phyloP scores from a whole-genome alignment of 1,140 invertebrate genomes.

The Drosophila mojavensis region DNA sequence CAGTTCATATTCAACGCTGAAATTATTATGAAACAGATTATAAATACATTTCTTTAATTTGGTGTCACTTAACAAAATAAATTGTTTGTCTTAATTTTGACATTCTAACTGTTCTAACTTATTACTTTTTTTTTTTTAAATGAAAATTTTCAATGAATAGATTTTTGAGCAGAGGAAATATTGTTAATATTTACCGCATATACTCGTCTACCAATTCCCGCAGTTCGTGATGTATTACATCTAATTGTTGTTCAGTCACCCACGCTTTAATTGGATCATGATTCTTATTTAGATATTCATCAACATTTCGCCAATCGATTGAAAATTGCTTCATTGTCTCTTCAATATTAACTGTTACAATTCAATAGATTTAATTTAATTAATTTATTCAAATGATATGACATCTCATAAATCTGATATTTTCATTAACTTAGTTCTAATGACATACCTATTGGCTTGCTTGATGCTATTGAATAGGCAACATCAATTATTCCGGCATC shows the following conservation, averaged over 20 bases:
- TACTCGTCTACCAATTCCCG: conserved; percentile 85
- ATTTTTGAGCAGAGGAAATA: too few species aligned
- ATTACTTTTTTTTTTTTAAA: too few species aligned
- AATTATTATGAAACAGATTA: background rate
- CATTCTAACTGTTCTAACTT: too few species aligned
- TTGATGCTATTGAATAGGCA: conserved; percentile 48
- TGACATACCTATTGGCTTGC: conserved; percentile 62
- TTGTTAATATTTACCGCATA: conserved; percentile 83
- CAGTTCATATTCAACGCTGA: conserved; percentile 85
- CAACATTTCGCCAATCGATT: conserved; percentile 84
- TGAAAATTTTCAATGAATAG: too few species aligned
- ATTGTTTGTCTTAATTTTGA: too few species aligned
- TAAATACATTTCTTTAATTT: too few species aligned
- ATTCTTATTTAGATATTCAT: conserved; percentile 84
- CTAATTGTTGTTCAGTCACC: conserved; percentile 85
- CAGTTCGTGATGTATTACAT: conserved; percentile 86
- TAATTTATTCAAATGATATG: too few species aligned
- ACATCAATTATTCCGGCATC: conserved; percentile 79
- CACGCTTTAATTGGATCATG: conserved; percentile 85
- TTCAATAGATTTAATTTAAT: background rate
- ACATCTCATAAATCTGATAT: too few species aligned
- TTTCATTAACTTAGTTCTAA: too few species aligned
- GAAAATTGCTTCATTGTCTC: conserved; percentile 83
- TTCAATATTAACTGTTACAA: conserved; percentile 68
- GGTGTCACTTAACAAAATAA: too few species aligned